Conservation (phyloP, 2,888 invertebrate genomes). For the Gasteruption jaculator region DNA sequence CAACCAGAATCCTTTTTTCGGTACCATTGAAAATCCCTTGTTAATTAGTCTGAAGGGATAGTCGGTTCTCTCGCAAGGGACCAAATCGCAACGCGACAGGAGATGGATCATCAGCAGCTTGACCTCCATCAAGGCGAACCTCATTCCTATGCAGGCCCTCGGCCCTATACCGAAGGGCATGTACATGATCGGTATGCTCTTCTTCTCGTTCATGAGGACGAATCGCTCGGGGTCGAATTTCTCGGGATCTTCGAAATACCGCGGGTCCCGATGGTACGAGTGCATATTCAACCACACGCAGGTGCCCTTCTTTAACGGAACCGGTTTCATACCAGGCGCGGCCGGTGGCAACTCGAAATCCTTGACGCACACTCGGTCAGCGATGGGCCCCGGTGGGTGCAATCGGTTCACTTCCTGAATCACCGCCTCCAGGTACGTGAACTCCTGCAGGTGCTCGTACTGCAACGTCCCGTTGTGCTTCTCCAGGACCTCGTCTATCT, state of each 20-base stretch:
- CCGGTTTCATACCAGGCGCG: constrained; percentile 33
- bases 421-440: constrained; percentile 57
- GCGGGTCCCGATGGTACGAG: constrained; percentile 42
- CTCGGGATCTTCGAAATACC: constrained; percentile 42
- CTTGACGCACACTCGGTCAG: constrained; percentile 38
- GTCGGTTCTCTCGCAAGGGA: constrained; percentile 44
- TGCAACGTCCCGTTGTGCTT: constrained; percentile 36
- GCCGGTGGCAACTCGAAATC: constrained; percentile 38
- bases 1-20: constrained; percentile 20
- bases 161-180: constrained; percentile 28
- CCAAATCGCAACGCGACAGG: constrained; percentile 18
- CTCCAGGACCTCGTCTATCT: constrained; percentile 31
- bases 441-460: constrained; percentile 50
- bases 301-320: constrained; percentile 36
- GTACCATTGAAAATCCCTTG: constrained; percentile 19
- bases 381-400: constrained; percentile 30
- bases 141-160: constrained; percentile 37
- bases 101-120: constrained; percentile 22
- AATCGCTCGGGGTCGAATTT: constrained; percentile 49
- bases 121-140: constrained; percentile 24
- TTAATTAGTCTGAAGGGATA: constrained; percentile 39
- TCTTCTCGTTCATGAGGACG: constrained; percentile 30
- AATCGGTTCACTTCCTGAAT: constrained; percentile 38
- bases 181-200: constrained; percentile 9
- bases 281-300: constrained; percentile 37